Conservation (phyloP, 2,113 vertebrate species). For the Notiomystis cincta region DNA sequence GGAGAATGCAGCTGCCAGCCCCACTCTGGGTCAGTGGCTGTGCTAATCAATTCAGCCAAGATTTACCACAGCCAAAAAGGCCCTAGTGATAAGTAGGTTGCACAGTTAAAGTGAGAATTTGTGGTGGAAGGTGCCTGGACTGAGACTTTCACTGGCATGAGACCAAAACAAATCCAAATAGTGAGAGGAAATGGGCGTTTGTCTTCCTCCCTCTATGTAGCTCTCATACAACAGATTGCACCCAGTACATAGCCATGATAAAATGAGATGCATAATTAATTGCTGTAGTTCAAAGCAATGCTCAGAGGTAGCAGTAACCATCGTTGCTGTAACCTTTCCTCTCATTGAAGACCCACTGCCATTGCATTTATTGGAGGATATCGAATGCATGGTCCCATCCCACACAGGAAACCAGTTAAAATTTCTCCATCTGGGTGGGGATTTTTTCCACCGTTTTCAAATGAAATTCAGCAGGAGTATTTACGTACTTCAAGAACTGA, state of each 20-base stretch:
- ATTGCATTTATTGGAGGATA: background rate
- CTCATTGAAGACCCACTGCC: background rate
- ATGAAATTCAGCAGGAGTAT: background rate
- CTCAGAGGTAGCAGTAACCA: background rate
- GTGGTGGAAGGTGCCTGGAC: conserved; percentile 34
- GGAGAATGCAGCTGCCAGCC: conserved; percentile 69
- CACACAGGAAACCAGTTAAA: background rate
- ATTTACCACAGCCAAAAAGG: background rate
- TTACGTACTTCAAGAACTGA: background rate
- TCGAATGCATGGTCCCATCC: background rate
- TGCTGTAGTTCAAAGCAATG: background rate
- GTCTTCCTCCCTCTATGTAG: conserved; percentile 48
- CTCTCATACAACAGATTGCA: conserved; percentile 8
- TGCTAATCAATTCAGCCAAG: background rate
- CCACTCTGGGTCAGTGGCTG: background rate
- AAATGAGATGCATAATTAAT: background rate
- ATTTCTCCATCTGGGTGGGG: background rate
- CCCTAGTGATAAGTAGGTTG: background rate
- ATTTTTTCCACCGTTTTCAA: background rate
- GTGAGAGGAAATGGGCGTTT: conserved; percentile 63
- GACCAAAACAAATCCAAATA: conserved; percentile 49
- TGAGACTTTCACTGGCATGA: background rate
- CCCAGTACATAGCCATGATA: background rate
- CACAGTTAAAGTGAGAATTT: background rate
- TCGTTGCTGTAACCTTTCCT: background rate